Base-by-base conservation (phyloP, 2,113 vertebrate genomes). In the Otocyon megalotis region DNA sequence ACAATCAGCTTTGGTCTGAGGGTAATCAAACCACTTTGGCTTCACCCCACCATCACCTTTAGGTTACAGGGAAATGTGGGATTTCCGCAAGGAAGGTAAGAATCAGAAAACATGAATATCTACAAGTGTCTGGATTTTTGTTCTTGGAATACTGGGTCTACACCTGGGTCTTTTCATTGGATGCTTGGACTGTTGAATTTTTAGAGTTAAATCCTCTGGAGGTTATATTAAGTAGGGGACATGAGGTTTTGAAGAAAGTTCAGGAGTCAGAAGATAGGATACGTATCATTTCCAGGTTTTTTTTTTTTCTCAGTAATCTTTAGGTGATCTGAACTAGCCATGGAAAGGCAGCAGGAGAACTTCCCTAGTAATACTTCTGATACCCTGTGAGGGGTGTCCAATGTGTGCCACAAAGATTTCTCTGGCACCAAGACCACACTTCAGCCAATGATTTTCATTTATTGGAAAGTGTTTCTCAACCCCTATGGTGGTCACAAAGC, bases 81-180 rank as follows among this genome's bases (percentile, higher is more conserved):
- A 13, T 93, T 84, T 97, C 84, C 63, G 83, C n/a, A 90, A 93
- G 85, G 90, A 83, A 96, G 88, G 48, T 86, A 92, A 58, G 0
- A 3, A 9, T 71, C 54, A 28, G 15, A 63, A 93, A 54, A 54
- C 22, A 80, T 35, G 20, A 10, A 20, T 76, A 37, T 53, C 30
- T 93, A 6, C 1, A 69, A 56, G 37, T 30, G 3, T 69, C 67
- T 48, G 53, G 80, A 93, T 58, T 96, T 85, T 4, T 1, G 72
- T 96, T 92, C 74, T 87, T 69, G 60, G 20, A 60, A 91, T 37
- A 63, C 37, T 48, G 67, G 32, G 69, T 28, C 96, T 83, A 95
- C 10, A 69, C 37, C 48, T 86, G 43, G 50, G 56, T 71, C 90
- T 60, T 88, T 93, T n/a, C 37, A 86, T 8, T 5, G 20, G 50